Percentiles rank a stretch among this genome's conserved stretches.
Evolutionary conservation across 2,113 vertebrate species (phyloP).

Genomic region (Artemisiospiza belli): DNA sequence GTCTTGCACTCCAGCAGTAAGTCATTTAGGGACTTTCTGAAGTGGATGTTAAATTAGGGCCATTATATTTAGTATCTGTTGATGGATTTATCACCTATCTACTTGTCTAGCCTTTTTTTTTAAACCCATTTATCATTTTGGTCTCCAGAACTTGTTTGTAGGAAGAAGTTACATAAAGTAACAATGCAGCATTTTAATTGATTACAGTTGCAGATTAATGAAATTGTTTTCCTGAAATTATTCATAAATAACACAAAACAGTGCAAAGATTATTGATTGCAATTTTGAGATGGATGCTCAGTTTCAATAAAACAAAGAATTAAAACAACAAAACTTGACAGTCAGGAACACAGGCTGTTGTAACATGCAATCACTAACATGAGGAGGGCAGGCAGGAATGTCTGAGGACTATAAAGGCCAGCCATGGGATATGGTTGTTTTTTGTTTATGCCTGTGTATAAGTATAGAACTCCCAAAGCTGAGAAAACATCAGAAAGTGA

Average conservation of each 20-base stretch:
- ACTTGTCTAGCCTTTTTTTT: neutral
- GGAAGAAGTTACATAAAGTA: neutral
- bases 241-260: neutral
- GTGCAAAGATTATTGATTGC: neutral
- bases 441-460: neutral
- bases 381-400: neutral
- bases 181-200: neutral
- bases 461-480: neutral
- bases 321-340: neutral
- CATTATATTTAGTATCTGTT: constrained; percentile 22
- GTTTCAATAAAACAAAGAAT: neutral
- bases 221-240: neutral
- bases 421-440: neutral
- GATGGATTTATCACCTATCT: neutral
- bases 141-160: neutral
- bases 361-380: neutral
- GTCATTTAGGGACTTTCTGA: constrained; percentile 2
- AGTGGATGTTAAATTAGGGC: constrained; percentile 16
- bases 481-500: neutral
- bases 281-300: neutral
- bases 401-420: neutral
- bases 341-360: neutral
- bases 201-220: neutral
- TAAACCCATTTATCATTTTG: neutral
- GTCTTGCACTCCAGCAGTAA: neutral